These are phyloP conservation scores for Neoarius graeffei DNA, from an alignment of 2,113 vertebrate species.

Conservation along the genomic window DNA sequence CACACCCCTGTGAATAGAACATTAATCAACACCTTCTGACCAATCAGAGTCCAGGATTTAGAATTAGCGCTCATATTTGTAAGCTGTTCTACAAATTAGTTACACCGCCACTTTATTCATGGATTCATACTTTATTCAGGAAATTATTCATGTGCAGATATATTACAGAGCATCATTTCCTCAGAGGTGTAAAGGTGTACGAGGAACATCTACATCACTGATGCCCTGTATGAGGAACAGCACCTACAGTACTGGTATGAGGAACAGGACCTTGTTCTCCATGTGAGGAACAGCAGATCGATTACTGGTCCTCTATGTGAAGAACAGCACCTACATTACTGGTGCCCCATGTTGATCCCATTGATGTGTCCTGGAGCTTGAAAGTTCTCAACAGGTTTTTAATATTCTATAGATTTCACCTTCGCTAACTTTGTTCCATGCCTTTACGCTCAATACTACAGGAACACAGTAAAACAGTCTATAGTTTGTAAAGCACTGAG, in stretches of 20 bases:
- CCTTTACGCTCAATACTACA: background rate
- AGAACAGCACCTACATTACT: background rate
- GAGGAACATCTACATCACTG: background rate
- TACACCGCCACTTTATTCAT: no score
- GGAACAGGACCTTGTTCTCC: background rate
- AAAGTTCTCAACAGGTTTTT: background rate
- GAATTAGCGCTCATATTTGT: background rate
- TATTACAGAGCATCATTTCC: background rate
- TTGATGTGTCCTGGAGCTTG: background rate
- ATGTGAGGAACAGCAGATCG: background rate
- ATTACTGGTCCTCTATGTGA: background rate
- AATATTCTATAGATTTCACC: background rate
- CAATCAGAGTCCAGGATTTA: background rate
- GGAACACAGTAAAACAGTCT: no score
- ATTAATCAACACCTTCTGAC: background rate
- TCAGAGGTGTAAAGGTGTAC: background rate
- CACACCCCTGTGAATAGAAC: no score
- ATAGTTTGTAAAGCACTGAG: no score
- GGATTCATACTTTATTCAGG: no score
- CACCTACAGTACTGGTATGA: background rate
- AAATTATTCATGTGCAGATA: background rate
- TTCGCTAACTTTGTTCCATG: background rate
- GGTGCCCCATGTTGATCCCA: background rate
- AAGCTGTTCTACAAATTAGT: background rate
- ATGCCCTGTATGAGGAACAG: background rate